Conservation (phyloP, 2,113 vertebrate genomes). For the Danionella cerebrum region DNA sequence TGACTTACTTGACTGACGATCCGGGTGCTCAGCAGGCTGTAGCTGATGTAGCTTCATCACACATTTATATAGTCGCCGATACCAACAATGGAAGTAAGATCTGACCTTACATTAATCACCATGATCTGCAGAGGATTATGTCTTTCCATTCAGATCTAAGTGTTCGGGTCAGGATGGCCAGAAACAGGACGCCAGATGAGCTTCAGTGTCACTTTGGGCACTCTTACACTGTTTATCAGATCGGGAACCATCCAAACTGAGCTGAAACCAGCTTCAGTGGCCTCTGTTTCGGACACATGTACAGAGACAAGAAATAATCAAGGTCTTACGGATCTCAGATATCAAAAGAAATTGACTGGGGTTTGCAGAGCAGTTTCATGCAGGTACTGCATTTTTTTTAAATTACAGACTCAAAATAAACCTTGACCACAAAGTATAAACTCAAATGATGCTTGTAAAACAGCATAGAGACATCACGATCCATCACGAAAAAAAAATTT, state of each 20-base stretch:
- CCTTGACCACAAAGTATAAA: no score
- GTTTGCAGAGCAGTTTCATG: not conserved
- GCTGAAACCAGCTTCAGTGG: not conserved
- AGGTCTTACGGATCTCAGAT: not conserved
- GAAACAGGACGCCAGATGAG: conserved; percentile 6
- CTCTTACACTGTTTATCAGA: not conserved
- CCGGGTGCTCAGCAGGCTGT: conserved; percentile 13
- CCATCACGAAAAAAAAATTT: no score
- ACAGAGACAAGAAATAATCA: not conserved
- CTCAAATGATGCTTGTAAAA: no score
- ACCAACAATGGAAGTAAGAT: not conserved
- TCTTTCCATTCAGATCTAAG: conserved; percentile 5
- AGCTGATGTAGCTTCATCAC: not conserved
- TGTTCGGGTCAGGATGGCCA: conserved; percentile 6
- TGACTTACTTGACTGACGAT: conserved; percentile 12
- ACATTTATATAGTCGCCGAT: conserved; percentile 16
- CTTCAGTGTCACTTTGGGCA: not conserved
- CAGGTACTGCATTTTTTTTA: not conserved
- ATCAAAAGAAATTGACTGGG: not conserved
- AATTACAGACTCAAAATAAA: no score
- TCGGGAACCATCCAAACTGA: not conserved
- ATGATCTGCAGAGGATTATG: conserved; percentile 35
- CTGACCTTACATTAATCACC: conserved; percentile 9
- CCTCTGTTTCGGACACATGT: not conserved
- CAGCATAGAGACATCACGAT: no score